Base-by-base conservation (phyloP, 2,888 invertebrate genomes). In the Sphecodes monilicornis region DNA sequence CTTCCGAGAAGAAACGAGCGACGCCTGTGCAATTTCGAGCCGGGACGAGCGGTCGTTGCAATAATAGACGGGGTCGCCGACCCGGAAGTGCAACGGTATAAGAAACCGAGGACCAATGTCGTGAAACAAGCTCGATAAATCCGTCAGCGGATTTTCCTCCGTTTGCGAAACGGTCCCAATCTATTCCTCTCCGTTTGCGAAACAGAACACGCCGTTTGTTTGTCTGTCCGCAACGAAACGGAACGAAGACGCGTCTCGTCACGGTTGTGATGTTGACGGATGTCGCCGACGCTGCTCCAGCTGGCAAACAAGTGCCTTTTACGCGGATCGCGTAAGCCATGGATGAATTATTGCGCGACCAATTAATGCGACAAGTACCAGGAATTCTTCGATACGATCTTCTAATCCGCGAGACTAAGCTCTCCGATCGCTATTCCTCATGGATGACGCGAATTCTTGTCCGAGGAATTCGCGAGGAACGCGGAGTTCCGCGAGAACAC, bases 321-420 rank as follows among this genome's bases (percentile, higher is more conserved):
- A 50, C 69, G 46, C 18, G 75, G 54, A 77, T 70, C n/a, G 57
- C 57, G 5, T 50, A 32, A 60, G 57, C n/a, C 64, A 10, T 60
- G 26, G 64, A 50, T 76, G 73, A 78, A 50, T 74, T 71, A 68
- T 71, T 18, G 22, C 69, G 43, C n/a, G 10, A 66, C 29, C 75
- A 84, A 83, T 60, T 68, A 83, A 66, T 69, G 41, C 60, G 76
- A 57, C 75, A 64, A 76, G 39, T 60, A 54, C 41, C 36, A 11
- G 79, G 76, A 82, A 80, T 80, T 43, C 8, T 26, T 10, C n/a
- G 50, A 78, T 72, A 50, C 5, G 54, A 41, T 78, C 57, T 41
- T n/a, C 4, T 8, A n/a, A 68, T 16, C 36, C 22, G 8, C n/a
- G 41, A 10, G 41, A 16, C 41, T 1, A 0, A 36, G 57, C 13